Evolutionary conservation across 2,113 vertebrate species (phyloP).

Genomic region (Pao palembangensis): DNA sequence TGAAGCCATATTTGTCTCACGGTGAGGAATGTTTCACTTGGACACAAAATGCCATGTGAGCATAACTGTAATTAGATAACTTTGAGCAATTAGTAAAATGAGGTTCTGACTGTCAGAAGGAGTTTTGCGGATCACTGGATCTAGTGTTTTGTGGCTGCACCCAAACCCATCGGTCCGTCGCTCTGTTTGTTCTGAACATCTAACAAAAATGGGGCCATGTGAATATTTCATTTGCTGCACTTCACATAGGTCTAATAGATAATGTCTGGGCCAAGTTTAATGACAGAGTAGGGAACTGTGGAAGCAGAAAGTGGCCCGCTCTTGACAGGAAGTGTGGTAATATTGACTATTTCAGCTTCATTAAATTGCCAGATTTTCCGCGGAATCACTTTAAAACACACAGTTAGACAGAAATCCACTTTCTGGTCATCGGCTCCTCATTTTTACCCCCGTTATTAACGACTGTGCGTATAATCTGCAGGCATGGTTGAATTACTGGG

Average conservation of each 20-base stretch:
- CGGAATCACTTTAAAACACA: no score
- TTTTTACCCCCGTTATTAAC: not conserved
- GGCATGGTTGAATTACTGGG: slow-evolving; percentile 9
- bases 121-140: slow-evolving; percentile 56
- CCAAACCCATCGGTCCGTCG: slow-evolving; percentile 13
- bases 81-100: slow-evolving; percentile 75
- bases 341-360: no score
- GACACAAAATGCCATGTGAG: slow-evolving; percentile 34
- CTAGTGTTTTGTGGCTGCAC: slow-evolving; percentile 27
- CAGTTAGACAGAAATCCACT: no score
- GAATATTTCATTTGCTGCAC: not conserved
- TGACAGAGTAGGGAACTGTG: no score
- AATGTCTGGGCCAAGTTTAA: no score
- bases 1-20: slow-evolving; percentile 14
- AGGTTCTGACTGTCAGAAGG: slow-evolving; percentile 61
- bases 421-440: no score
- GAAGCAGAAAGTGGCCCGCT: no score
- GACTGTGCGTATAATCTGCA: not conserved
- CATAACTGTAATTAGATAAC: slow-evolving; percentile 64
- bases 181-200: slow-evolving; percentile 27
- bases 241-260: not conserved
- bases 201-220: slow-evolving; percentile 1
- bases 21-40: slow-evolving; percentile 5
- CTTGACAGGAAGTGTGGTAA: no score
- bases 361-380: no score